A percentile compares a stretch with the other conserved stretches of the same genome.
phyloP scores from a whole-genome alignment of 92 coral and sea anemone species.

The Palythoa grandis region DNA sequence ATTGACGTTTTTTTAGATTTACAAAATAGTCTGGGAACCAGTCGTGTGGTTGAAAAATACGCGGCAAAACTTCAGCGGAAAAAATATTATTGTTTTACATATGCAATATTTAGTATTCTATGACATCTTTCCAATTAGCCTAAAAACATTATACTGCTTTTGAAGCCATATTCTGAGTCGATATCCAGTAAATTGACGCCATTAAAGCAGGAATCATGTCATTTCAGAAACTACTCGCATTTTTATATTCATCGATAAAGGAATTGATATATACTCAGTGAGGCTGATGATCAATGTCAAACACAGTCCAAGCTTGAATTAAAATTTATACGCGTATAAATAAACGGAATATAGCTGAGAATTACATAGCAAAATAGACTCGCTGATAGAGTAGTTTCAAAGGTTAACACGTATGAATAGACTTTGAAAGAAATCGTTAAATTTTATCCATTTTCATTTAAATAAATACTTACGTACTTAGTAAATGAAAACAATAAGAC shows the following conservation, averaged over 20 bases:
- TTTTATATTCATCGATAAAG: background rate
- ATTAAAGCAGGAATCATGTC: no score
- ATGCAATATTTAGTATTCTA: background rate
- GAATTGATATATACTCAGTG: background rate
- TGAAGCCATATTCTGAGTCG: no score
- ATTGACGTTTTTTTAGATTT: background rate
- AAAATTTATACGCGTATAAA: background rate
- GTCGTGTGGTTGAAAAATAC: background rate
- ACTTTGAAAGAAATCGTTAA: background rate
- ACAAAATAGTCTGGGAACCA: background rate
- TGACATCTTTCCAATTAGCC: no score
- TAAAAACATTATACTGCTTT: no score
- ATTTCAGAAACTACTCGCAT: background rate
- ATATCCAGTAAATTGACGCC: no score
- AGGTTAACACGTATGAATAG: slow-evolving; percentile 34
- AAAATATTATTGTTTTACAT: background rate
- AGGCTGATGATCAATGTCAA: background rate
- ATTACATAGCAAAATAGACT: background rate
- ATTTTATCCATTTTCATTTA: slow-evolving; percentile 5
- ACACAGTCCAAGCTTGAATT: background rate
- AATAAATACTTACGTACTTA: slow-evolving; percentile 21
- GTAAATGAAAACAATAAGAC: slow-evolving; percentile 21
- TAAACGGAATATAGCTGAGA: slow-evolving; percentile 6
- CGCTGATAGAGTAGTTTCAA: background rate
- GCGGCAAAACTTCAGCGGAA: background rate